These are phyloP conservation scores for Pempheris klunzingeri DNA, from an alignment of 2,797 vertebrate species.

Conservation along the genomic window DNA sequence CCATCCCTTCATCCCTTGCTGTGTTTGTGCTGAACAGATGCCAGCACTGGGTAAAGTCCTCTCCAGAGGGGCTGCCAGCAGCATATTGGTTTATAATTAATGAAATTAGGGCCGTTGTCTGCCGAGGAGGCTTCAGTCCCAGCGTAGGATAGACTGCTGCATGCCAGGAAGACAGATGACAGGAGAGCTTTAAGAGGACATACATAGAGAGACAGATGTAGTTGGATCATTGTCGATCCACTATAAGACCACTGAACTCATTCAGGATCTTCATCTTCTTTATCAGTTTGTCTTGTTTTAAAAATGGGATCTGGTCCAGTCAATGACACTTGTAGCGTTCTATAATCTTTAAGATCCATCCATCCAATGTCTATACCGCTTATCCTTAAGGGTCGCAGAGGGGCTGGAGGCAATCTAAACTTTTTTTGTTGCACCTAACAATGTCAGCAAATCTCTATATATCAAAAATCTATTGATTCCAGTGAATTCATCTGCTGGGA, in stretches of 20 bases:
- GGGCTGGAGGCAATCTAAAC: no score
- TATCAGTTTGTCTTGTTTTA: neutral
- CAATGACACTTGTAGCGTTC: neutral
- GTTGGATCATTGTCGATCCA: conserved; percentile 18
- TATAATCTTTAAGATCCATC: neutral
- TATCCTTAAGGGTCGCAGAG: no score
- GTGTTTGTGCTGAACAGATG: conserved; percentile 78
- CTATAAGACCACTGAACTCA: conserved; percentile 16
- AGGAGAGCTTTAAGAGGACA: conserved; percentile 57
- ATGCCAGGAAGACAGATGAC: conserved; percentile 72
- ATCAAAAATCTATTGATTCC: neutral
- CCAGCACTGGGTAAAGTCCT: conserved; percentile 73
- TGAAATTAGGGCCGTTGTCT: conserved; percentile 81
- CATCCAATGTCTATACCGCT: no score
- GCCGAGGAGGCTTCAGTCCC: conserved; percentile 71
- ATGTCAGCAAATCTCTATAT: neutral
- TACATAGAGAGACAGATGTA: conserved; percentile 37
- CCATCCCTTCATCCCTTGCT: conserved; percentile 65
- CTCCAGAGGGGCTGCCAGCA: conserved; percentile 76
- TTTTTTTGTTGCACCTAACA: neutral
- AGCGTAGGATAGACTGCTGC: conserved; percentile 57
- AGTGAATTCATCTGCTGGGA: neutral
- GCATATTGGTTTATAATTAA: conserved; percentile 84
- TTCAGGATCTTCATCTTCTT: conserved; percentile 16
- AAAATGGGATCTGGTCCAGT: neutral